phyloP scores from a whole-genome alignment of 2,113 vertebrate genomes.

The Phyllopteryx taeniolatus region DNA sequence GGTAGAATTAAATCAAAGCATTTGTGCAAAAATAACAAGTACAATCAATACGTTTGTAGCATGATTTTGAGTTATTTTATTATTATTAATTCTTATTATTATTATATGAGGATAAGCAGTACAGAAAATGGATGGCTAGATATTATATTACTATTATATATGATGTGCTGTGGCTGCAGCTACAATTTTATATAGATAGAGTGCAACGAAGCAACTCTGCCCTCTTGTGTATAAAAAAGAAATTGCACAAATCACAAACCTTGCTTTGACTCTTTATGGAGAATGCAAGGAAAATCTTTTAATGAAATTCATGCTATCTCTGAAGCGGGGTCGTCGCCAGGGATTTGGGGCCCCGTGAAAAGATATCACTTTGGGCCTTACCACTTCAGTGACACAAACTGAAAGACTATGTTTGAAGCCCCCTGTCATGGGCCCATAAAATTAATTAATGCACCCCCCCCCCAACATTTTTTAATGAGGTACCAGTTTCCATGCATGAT shows the following conservation, averaged over 20 bases:
- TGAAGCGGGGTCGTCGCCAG: neutral
- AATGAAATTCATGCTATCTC: neutral
- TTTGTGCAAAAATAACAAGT: neutral
- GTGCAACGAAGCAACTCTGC: conserved; percentile 51
- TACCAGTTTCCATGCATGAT: neutral
- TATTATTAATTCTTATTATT: too few relatives aligned
- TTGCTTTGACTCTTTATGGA: neutral
- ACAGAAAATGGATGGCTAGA: too few relatives aligned
- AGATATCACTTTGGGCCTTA: neutral
- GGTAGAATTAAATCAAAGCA: neutral
- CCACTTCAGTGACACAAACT: neutral
- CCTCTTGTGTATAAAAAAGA: conserved; percentile 37
- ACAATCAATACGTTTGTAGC: neutral
- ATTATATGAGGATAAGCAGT: too few relatives aligned
- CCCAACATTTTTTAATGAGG: neutral
- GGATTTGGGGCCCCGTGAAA: neutral
- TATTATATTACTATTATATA: neutral
- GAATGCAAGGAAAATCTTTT: neutral
- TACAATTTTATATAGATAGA: neutral
- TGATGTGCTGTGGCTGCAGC: neutral
- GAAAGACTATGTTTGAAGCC: neutral
- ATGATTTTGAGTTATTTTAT: too few relatives aligned
- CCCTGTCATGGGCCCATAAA: too few relatives aligned
- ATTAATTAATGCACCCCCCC: too few relatives aligned
- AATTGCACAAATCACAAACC: conserved; percentile 12